Percentiles rank a stretch among this genome's conserved stretches.
These are phyloP conservation scores for Cydia fagiglandana DNA, from an alignment of 1,140 invertebrate genomes.

Conservation along the genomic window DNA sequence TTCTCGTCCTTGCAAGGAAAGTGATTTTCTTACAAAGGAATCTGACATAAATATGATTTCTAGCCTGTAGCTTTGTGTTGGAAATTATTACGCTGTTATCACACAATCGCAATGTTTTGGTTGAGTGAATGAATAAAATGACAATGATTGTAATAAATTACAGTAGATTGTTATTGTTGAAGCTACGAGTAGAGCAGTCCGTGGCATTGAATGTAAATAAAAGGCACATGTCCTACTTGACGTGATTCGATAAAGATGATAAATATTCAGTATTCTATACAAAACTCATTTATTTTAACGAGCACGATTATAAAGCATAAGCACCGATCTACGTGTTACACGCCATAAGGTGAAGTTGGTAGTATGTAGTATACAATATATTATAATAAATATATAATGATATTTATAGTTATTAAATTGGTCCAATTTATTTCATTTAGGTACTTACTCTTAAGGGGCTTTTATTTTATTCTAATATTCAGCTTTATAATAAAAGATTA, in stretches of 20 bases:
- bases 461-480: no score
- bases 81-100: constrained; percentile 19
- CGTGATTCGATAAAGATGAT: background rate
- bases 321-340: no score
- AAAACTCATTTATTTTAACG: background rate
- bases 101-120: background rate
- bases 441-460: no score
- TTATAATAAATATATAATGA: no score
- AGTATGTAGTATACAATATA: no score
- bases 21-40: constrained; percentile 26
- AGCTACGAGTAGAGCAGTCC: background rate
- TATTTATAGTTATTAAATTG: no score
- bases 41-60: constrained; percentile 29
- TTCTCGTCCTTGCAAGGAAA: constrained; percentile 31
- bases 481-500: no score
- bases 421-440: no score
- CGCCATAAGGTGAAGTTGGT: no score
- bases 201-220: constrained; percentile 2
- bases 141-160: constrained; percentile 1
- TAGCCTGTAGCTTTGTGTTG: constrained; percentile 17
- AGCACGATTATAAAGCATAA: background rate
- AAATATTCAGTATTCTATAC: background rate
- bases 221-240: background rate
- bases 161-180: background rate
- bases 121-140: constrained; percentile 10